Evolutionary conservation across 2,113 vertebrate species (phyloP), one percentile per base, ranked within the genome.

Genomic region (Seriola aureovittata): DNA sequence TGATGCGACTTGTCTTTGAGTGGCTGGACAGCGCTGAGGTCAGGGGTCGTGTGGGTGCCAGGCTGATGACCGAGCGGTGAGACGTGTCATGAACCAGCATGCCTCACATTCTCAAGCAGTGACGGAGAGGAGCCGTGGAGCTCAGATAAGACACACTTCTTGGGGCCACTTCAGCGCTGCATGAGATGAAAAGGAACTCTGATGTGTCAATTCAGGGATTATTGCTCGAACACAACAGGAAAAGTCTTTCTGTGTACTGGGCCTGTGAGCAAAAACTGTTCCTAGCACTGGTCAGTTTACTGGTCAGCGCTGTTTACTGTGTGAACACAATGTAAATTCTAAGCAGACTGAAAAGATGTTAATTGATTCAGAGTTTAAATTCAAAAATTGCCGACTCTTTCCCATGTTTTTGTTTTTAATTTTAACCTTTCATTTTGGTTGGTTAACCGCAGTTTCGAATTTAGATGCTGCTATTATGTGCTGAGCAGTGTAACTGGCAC

Each of bases 61-160:
- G 72, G 71, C 40, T 48, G 78, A 85, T 75, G 75, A 85, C 84
- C 85, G 36, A 32, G 69, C 23, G 44, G 71, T 69, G 76, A 89
- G 82, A 77, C n/a, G 19, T 66, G 50, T 52, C 62, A 71, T 63
- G 57, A 71, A 78, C 46, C 65, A 55, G 62, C 87, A 89, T 92
- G 84, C 84, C 72, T 85, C 62, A 50, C 84, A 93, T 93, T 91
- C 88, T 86, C 66, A 66, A 82, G 75, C 34, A 64, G 68, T 75
- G 8, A 85, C 36, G 2, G 32, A 87, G 67, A 6, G 25, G 66
- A 50, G 42, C 34, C 1, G 0, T 4, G 60, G 46, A 78, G 58
- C 29, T 77, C 25, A 77, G 64, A 46, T 5, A 4, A 65, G 58
- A 80, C 19, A 10, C 21, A 70, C 14, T 9, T 64, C 17, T 62